Evolutionary conservation across 23 tunicate genomes (phyloP).

Genomic region (Corella eumyota): DNA sequence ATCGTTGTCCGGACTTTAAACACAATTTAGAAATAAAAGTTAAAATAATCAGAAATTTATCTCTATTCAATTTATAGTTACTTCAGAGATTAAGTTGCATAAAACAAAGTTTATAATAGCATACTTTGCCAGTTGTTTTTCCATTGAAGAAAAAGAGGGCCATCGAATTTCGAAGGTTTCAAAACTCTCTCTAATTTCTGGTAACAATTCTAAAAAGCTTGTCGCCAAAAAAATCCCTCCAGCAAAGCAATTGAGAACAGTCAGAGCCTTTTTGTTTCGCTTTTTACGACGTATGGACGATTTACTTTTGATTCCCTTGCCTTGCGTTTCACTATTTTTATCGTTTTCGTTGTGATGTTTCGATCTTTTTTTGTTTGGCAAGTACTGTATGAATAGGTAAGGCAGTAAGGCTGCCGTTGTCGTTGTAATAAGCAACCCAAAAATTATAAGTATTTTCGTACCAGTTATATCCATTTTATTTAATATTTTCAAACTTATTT

Average conservation of each 20-base stretch:
- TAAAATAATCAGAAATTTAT: no score
- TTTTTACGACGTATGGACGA: no score
- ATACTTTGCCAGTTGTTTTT: no score
- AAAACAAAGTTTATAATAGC: no score
- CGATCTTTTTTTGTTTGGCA: not conserved
- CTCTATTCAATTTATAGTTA: no score
- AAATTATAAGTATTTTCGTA: conserved; percentile 50
- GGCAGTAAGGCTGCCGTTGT: conserved; percentile 67
- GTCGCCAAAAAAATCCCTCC: conserved; percentile 87
- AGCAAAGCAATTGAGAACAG: conserved; percentile 62
- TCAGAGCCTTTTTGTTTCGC: conserved; percentile 13
- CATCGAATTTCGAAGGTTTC: conserved; percentile 38
- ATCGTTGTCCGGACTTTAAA: no score
- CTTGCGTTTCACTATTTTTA: no score
- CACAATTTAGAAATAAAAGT: no score
- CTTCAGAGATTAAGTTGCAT: no score
- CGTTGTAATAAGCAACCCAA: conserved; percentile 55
- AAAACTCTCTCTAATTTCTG: conserved; percentile 71
- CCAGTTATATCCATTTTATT: conserved; percentile 48
- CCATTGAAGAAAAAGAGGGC: conserved; percentile 35
- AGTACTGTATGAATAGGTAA: conserved; percentile 25
- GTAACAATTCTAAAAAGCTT: conserved; percentile 66
- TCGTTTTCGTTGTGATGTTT: no score
- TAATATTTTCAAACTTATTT: no score
- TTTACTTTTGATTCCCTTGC: no score